Base-by-base conservation (phyloP, 2,113 vertebrate species). In the Perognathus longimembris region DNA sequence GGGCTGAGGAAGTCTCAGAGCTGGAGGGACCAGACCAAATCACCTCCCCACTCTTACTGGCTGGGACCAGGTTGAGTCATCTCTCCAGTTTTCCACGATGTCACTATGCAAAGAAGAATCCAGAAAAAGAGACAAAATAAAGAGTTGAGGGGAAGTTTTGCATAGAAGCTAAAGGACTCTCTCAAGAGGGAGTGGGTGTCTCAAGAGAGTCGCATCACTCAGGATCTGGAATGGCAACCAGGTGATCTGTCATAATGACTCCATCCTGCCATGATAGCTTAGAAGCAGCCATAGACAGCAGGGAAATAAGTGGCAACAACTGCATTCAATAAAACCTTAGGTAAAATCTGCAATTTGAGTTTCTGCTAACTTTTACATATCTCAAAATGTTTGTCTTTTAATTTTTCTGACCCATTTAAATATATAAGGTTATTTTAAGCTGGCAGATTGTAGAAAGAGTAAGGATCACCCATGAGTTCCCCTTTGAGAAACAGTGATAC, bases 371-470 rank as follows among this genome's bases (percentile, higher is more conserved):
- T 77, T 74, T 75, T 34, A 12, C 5, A 6, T 21, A 3, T 34
- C 0, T 82, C 24, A 17, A 88, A 85, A 71, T 90, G 50, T 64
- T 85, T 85, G 89, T 36, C n/a, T 88, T 75, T 64, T 42, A 3
- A 67, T 69, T 83, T 38, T 85, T 77, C 82, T 74, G 70, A 91
- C 59, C n/a, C 34, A 69, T 22, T 28, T 85, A 24, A 76, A 79
- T 70, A 63, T 50, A 21, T 64, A 67, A 87, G 91, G 88, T 6
- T 3, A 76, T 38, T 66, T 4, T 80, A 64, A 50, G 34, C 8
- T 24, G 15, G 40, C 11, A 79, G 5, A 18, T 30, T 10, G 28
- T 6, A 20, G 34, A 75, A 75, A 90, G 40, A 1, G 42, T 8
- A 82, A 74, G 1, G 59, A 89, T 73, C 15, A 21, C 11, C 77